Evolutionary conservation across 2,888 invertebrate genomes (phyloP).

Genomic region (Anticlea derivata): DNA sequence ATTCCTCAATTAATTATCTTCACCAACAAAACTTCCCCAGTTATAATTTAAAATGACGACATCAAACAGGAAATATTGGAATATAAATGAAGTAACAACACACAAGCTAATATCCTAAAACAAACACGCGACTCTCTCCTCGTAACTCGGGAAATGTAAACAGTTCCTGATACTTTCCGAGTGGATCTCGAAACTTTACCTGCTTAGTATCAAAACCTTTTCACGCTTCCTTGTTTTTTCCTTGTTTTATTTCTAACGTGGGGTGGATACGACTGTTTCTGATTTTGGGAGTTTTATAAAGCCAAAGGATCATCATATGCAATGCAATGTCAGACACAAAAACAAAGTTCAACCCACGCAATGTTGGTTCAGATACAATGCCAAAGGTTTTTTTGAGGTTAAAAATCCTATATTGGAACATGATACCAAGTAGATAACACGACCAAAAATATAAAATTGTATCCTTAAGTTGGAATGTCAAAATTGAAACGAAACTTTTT

Average conservation of each 20-base stretch:
- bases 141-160: slow-evolving; percentile 18
- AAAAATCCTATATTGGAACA: too few species aligned
- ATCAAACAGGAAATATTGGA: slow-evolving; percentile 14
- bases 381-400: too few species aligned
- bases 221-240: slow-evolving; percentile 21
- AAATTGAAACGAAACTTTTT: slow-evolving; percentile 30
- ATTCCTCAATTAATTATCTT: background rate
- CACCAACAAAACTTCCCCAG: slow-evolving; percentile 3
- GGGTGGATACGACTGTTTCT: too few species aligned
- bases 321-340: too few species aligned
- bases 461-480: slow-evolving; percentile 1
- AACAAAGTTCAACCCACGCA: too few species aligned
- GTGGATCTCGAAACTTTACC: slow-evolving; percentile 25
- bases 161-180: slow-evolving; percentile 28
- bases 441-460: background rate
- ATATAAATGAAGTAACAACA: slow-evolving; percentile 21
- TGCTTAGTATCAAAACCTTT: slow-evolving; percentile 27
- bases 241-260: slow-evolving; percentile 25
- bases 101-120: slow-evolving; percentile 12
- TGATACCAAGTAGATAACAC: background rate
- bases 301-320: too few species aligned
- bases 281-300: too few species aligned
- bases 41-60: slow-evolving; percentile 20
- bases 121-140: slow-evolving; percentile 15
- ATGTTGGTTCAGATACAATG: too few species aligned